These are phyloP conservation scores for Morone saxatilis DNA, from an alignment of 2,113 vertebrate species.

Conservation along the genomic window DNA sequence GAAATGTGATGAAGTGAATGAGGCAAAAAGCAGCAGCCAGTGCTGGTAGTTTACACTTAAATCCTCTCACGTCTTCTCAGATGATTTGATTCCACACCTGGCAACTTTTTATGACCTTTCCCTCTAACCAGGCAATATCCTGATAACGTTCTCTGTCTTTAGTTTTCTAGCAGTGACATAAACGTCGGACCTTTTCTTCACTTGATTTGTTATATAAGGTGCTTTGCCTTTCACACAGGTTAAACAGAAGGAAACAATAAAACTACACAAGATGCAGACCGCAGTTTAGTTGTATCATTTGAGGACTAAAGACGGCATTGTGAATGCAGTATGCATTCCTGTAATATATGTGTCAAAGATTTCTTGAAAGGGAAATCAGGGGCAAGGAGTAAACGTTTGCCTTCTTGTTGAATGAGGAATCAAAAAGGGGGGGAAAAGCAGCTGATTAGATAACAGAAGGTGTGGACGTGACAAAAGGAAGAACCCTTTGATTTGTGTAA, in stretches of 20 bases:
- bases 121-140: constrained; percentile 64
- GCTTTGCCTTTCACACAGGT: constrained; percentile 10
- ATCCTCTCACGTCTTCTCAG: constrained; percentile 61
- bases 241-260: constrained; percentile 33
- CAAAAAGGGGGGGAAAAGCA: not conserved
- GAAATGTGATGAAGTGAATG: constrained; percentile 60
- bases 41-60: constrained; percentile 68
- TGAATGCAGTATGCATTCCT: not conserved
- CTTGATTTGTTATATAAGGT: constrained; percentile 43
- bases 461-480: not conserved
- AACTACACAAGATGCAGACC: not conserved
- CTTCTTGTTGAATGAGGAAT: not conserved
- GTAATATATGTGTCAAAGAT: not conserved
- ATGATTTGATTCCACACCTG: constrained; percentile 77
- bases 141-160: constrained; percentile 54
- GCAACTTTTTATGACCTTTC: constrained; percentile 72
- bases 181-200: constrained; percentile 31
- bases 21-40: constrained; percentile 48
- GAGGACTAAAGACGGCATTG: not conserved
- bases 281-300: not conserved
- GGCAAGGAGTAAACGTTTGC: not conserved
- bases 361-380: not conserved
- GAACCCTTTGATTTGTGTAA: not conserved
- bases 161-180: constrained; percentile 53
- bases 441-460: not conserved